Evolutionary conservation across 2,797 vertebrate species (phyloP), one percentile per base, ranked within the genome.

Genomic region (Diplodus sargus): DNA sequence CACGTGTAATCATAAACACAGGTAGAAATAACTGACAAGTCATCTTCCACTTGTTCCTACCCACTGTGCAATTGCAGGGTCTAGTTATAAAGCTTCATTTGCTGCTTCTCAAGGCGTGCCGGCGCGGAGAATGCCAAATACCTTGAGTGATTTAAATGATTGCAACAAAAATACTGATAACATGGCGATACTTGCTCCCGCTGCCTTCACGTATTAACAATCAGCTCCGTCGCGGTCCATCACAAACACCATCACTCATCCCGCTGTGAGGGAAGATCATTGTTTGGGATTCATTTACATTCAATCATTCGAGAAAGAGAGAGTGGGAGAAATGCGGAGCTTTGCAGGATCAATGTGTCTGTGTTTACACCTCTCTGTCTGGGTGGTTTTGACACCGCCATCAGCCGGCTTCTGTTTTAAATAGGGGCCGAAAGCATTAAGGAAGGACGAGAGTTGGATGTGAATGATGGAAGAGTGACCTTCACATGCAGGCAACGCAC

Each of bases 271-370:
- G 56, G 69, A 60, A 76, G 62, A 78, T 87, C 71, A 62, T 65
- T 74, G 72, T 66, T 69, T 68, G 59, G 65, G 67, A 82, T 77
- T 85, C 56, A 86, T 86, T 85, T 79, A 60, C 56, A 71, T 74
- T 77, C 59, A 77, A 49, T 80, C 71, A 79, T 84, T 74, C 0
- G 28, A 64, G 61, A 80, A 61, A 64, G 66, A 77, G 48, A 43
- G 53, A 73, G 20, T 14, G 48, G 43, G 25, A 65, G 79, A 62
- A 77, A 77, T 4, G 22, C 3, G 43, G 51, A 75, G 59, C 22
- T 72, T 43, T 64, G 60, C 22, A 7, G 57, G 76, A 78, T 74
- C 52, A 62, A 43, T 59, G 42, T 59, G 73, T 79, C 69, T 77
- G 72, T 66, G 79, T 77, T 83, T 77, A 74, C 60, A 28, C 23